Conservation (phyloP, 2,113 vertebrate genomes). For the Nesoenas mayeri region DNA sequence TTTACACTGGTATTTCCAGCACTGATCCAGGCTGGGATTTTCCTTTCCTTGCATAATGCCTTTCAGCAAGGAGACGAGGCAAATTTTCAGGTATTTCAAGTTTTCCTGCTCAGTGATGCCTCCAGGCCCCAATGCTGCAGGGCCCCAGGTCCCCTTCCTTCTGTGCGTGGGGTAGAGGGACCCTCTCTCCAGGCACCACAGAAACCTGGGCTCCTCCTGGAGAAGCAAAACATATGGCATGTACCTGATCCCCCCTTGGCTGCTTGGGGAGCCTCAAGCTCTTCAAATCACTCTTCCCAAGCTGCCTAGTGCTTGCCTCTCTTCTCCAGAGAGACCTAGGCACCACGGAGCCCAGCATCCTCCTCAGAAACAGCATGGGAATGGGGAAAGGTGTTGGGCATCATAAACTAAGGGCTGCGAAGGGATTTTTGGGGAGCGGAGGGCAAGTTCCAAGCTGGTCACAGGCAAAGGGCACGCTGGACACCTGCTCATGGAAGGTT, state of each 20-base stretch:
- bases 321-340: background rate
- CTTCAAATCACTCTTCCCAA: background rate
- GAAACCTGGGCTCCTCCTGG: background rate
- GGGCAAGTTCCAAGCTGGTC: background rate
- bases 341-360: background rate
- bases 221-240: background rate
- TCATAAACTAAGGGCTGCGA: background rate
- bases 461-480: background rate
- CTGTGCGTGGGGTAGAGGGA: background rate
- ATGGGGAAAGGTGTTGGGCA: background rate
- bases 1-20: constrained; percentile 21
- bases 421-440: background rate
- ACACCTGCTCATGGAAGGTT: background rate
- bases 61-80: background rate
- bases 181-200: fast-evolving
- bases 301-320: background rate
- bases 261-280: background rate
- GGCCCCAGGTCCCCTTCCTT: background rate
- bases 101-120: constrained; percentile 24
- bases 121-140: background rate
- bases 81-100: constrained; percentile 63
- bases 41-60: constrained; percentile 4
- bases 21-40: background rate
- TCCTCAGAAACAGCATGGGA: fast-evolving
- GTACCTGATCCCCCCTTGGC: background rate